A percentile compares a stretch with the other conserved stretches of the same genome.
Conservation (phyloP, 2,797 vertebrate species). For the Moxostoma hubbsi region DNA sequence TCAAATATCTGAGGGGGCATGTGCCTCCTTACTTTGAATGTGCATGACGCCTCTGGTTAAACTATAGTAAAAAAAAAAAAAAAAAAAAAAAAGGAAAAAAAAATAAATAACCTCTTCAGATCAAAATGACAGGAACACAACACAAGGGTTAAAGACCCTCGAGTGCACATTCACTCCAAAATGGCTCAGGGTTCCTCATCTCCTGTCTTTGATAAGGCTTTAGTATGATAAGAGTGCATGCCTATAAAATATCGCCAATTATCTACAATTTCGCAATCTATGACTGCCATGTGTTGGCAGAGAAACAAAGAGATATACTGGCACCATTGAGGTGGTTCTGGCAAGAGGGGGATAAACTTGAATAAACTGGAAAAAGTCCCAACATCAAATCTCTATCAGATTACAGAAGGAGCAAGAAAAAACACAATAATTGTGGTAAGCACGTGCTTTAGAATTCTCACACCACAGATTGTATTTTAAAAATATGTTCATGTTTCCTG, state of each 20-base stretch:
- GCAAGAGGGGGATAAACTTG: conserved; percentile 37
- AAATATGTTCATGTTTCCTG: conserved; percentile 44
- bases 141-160: neutral
- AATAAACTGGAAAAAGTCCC: conserved; percentile 39
- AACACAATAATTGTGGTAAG: conserved; percentile 41
- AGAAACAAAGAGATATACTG: conserved; percentile 30
- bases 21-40: too few relatives aligned
- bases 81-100: too few relatives aligned
- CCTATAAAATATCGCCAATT: conserved; percentile 51
- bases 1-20: too few relatives aligned
- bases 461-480: conserved; percentile 58
- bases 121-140: too few relatives aligned
- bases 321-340: conserved; percentile 27
- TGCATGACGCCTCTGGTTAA: too few relatives aligned
- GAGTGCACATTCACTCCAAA: conserved; percentile 25
- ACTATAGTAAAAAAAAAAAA: too few relatives aligned
- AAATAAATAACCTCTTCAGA: too few relatives aligned
- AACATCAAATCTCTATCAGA: conserved; percentile 50
- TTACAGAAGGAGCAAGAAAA: conserved; percentile 38
- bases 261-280: conserved; percentile 36
- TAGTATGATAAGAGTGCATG: conserved; percentile 39
- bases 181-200: conserved; percentile 12
- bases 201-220: conserved; percentile 31
- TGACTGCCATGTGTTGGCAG: conserved; percentile 49
- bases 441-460: conserved; percentile 49